Conservation (phyloP, 2,797 vertebrate species). For the Crocodylus rhombifer region DNA sequence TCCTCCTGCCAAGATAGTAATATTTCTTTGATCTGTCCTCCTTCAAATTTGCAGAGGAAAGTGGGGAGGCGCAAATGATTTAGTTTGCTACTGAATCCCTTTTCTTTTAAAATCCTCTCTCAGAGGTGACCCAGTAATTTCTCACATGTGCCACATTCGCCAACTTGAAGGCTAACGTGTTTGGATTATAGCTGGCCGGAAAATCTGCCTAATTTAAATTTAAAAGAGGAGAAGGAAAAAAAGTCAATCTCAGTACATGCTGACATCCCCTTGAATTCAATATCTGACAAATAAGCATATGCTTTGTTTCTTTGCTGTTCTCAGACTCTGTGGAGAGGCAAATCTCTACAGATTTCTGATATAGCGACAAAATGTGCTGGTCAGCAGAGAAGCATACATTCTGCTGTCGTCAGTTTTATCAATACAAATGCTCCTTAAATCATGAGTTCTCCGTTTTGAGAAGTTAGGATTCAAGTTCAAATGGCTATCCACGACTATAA, state of each 20-base stretch:
- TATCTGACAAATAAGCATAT: not conserved
- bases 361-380: not conserved
- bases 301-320: not conserved
- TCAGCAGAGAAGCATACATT: not conserved
- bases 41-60: not conserved
- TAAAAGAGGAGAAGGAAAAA: not conserved
- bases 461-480: not conserved
- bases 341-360: not conserved
- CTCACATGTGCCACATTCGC: not conserved
- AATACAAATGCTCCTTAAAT: not conserved
- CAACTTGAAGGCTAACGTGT: not conserved
- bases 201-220: not conserved
- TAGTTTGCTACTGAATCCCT: fast-evolving
- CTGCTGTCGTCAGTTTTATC: not conserved
- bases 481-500: not conserved
- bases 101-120: not conserved
- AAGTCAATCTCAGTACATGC: not conserved
- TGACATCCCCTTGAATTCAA: not conserved
- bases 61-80: not conserved
- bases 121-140: not conserved
- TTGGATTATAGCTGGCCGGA: not conserved
- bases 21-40: not conserved
- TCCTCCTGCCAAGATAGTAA: not conserved
- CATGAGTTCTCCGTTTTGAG: not conserved
- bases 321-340: not conserved